A percentile compares a stretch with the other conserved stretches of the same genome.
Evolutionary conservation across 2,797 vertebrate species (phyloP).

Genomic region (Luscinia megarhynchos): DNA sequence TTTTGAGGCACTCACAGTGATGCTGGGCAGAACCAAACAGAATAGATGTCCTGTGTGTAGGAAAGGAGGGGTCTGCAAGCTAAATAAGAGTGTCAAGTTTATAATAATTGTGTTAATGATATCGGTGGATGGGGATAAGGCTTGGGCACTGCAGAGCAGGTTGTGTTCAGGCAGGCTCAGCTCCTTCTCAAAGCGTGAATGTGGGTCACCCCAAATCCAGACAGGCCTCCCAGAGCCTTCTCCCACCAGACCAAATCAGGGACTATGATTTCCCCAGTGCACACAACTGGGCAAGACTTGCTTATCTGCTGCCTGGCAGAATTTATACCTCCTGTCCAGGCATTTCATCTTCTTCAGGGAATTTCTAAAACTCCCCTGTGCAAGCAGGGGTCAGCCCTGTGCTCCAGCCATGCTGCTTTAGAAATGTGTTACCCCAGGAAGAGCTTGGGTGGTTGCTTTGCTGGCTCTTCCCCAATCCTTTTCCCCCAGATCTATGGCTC

Average conservation of each 20-base stretch:
- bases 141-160: background rate
- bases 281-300: background rate
- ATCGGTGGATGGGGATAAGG: background rate
- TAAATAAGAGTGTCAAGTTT: background rate
- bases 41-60: rapidly evolving
- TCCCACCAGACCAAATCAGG: background rate
- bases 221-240: background rate
- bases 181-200: background rate
- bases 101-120: background rate
- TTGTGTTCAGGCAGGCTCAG: background rate
- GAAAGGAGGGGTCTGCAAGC: background rate
- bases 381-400: background rate
- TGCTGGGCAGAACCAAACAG: background rate
- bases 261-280: background rate
- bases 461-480: background rate
- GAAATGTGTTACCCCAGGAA: background rate
- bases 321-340: background rate
- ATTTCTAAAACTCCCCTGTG: background rate
- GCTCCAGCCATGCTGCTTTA: rapidly evolving
- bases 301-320: background rate
- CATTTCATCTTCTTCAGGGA: background rate
- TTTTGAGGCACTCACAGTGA: background rate
- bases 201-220: background rate
- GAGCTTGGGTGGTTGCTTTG: background rate
- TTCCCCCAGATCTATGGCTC: background rate